A percentile compares a stretch with the other conserved stretches of the same genome.
These are phyloP conservation scores for Caloenas nicobarica DNA, from an alignment of 2,113 vertebrate genomes.

Conservation along the genomic window DNA sequence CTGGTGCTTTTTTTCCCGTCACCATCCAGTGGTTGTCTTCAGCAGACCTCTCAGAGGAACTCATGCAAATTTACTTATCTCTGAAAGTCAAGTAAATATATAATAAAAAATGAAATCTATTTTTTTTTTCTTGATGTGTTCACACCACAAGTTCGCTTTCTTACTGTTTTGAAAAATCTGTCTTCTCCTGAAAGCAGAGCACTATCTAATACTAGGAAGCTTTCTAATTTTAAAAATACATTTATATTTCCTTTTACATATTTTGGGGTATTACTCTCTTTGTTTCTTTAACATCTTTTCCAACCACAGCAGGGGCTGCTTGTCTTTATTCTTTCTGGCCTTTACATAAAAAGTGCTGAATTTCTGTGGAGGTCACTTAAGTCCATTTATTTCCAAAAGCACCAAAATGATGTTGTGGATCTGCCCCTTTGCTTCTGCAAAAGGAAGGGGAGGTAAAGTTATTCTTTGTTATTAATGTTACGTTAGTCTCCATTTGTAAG, in stretches of 20 bases:
- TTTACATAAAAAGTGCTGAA: not conserved
- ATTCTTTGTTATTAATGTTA: not conserved
- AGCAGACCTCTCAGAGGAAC: not conserved
- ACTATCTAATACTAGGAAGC: not conserved
- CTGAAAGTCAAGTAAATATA: not conserved
- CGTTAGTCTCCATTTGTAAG: not conserved
- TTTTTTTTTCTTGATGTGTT: not conserved
- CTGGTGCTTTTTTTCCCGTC: not conserved
- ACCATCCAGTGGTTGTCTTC: fast-evolving
- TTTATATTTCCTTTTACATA: not conserved
- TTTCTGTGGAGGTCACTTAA: not conserved
- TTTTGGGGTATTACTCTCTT: not conserved
- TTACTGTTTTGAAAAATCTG: not conserved
- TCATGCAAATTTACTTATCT: not conserved
- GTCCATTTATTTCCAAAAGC: not conserved
- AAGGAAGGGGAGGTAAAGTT: not conserved
- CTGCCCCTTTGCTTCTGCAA: not conserved
- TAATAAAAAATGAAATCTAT: not conserved
- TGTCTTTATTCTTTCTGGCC: not conserved
- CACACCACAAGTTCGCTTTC: not conserved
- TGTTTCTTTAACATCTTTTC: not conserved
- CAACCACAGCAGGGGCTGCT: not conserved
- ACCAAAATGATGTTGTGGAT: not conserved
- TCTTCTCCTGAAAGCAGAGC: not conserved
- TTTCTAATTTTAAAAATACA: not conserved